Evolutionary conservation across 2,113 vertebrate species (phyloP).

Genomic region (Dinomys branickii): DNA sequence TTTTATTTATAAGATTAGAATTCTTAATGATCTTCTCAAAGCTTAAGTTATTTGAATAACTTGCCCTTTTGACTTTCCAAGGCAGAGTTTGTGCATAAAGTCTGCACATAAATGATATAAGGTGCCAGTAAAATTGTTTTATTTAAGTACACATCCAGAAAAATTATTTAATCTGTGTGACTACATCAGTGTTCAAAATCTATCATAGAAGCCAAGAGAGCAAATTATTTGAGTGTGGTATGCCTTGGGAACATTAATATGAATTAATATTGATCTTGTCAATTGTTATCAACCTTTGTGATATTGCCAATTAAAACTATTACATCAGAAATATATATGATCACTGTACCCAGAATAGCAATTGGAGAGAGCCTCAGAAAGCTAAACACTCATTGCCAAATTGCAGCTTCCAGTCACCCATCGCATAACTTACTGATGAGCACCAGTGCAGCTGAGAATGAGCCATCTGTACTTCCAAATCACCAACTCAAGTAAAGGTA

Average conservation of each 20-base stretch:
- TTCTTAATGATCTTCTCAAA: background rate
- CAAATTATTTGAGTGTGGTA: background rate
- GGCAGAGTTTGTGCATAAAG: background rate
- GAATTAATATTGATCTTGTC: background rate
- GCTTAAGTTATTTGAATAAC: background rate
- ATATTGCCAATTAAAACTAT: no score
- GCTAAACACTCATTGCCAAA: rapidly evolving
- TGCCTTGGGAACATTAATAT: background rate
- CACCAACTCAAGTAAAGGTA: background rate
- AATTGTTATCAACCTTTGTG: background rate
- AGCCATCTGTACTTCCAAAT: background rate
- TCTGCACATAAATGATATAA: rapidly evolving
- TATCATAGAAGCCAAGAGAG: background rate
- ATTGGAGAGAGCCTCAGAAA: background rate
- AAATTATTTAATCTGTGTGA: rapidly evolving
- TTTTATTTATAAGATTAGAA: background rate
- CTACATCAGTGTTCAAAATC: background rate
- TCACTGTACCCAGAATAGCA: rapidly evolving
- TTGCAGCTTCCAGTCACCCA: rapidly evolving
- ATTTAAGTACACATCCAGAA: background rate
- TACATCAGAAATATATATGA: rapidly evolving
- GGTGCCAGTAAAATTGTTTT: background rate
- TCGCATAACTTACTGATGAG: rapidly evolving
- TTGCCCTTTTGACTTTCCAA: background rate
- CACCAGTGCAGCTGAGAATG: no score